phyloP scores from a whole-genome alignment of 2,113 vertebrate genomes.

The Nothobranchius kuhntae region DNA sequence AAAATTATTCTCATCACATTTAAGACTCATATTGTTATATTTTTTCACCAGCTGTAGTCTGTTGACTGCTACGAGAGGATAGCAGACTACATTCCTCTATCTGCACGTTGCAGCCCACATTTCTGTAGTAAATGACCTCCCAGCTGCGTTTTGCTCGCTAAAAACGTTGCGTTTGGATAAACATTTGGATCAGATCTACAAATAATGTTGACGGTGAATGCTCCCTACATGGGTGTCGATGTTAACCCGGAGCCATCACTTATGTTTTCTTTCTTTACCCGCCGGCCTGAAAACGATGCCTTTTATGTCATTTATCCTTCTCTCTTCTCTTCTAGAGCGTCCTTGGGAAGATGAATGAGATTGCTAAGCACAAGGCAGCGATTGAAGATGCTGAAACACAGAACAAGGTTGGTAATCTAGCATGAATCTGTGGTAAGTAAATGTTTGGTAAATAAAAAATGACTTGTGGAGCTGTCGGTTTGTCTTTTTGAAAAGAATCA shows the following conservation, averaged over 20 bases:
- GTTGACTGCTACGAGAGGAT: neutral
- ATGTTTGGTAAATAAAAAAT: neutral
- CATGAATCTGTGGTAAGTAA: neutral
- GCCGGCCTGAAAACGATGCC: rapidly evolving
- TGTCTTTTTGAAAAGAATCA: neutral
- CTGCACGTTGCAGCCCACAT: neutral
- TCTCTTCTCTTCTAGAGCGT: slow-evolving; percentile 81
- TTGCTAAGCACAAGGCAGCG: slow-evolving; percentile 92
- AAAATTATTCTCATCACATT: neutral
- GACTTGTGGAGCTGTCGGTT: neutral
- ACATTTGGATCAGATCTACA: neutral
- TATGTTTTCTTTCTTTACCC: neutral
- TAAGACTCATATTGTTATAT: neutral
- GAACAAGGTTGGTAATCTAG: slow-evolving; percentile 83
- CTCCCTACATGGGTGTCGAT: neutral
- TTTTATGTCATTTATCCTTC: neutral
- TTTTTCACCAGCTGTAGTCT: neutral
- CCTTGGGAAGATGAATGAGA: slow-evolving; percentile 95
- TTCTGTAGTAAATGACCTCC: neutral
- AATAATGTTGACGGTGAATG: neutral
- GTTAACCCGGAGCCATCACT: neutral
- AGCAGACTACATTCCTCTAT: neutral
- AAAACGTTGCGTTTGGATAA: neutral
- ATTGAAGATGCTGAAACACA: slow-evolving; percentile 93
- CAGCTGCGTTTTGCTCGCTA: neutral